Conservation (phyloP, 2,113 vertebrate genomes). For the Galemys pyrenaicus region DNA sequence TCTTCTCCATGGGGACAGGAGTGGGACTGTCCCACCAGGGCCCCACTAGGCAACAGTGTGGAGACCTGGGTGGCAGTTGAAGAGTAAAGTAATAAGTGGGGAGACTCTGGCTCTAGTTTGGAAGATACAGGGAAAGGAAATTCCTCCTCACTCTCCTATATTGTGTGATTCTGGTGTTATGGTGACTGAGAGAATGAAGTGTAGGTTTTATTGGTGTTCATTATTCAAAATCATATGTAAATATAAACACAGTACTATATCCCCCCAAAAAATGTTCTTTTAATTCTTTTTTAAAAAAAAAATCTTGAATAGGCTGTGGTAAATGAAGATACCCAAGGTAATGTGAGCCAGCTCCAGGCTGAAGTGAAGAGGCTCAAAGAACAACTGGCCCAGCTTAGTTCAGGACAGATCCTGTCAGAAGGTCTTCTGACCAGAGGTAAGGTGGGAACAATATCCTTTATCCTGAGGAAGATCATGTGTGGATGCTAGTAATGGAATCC, state of each 20-base stretch:
- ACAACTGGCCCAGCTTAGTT: constrained; percentile 87
- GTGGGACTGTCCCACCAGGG: background rate
- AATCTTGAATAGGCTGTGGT: constrained; percentile 90
- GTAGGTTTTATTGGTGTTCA: background rate
- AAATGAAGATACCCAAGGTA: constrained; percentile 97
- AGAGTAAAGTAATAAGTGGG: accelerated
- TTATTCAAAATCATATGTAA: background rate
- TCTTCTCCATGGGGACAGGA: background rate
- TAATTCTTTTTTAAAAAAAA: background rate
- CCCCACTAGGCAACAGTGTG: background rate
- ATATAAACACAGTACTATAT: background rate
- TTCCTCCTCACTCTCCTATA: accelerated
- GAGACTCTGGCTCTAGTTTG: background rate
- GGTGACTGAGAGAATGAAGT: background rate
- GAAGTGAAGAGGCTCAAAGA: constrained; percentile 96
- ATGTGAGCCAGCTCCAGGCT: constrained; percentile 94
- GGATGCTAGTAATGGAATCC: background rate
- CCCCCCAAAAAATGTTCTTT: background rate
- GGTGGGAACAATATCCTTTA: background rate
- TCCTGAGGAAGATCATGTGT: background rate
- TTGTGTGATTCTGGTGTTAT: background rate
- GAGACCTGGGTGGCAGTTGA: background rate
- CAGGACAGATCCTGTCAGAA: constrained; percentile 68
- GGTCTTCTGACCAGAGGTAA: constrained; percentile 80
- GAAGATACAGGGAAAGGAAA: background rate